Conservation (phyloP, 2,113 vertebrate species). For the Progne subis region DNA sequence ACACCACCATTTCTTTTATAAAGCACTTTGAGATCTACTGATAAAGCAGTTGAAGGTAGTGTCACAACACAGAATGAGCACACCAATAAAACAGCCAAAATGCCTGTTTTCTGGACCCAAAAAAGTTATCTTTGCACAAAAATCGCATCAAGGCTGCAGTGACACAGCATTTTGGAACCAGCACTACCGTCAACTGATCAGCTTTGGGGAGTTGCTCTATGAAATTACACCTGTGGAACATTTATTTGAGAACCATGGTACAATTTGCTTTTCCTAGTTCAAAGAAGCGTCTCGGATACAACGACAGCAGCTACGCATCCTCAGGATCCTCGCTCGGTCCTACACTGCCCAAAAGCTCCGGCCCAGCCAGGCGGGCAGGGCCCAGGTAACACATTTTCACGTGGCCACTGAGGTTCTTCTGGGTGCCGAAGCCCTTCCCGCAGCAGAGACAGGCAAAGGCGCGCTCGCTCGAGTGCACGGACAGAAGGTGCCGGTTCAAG, state of each 20-base stretch:
- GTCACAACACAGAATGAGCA: background rate
- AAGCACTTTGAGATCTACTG: constrained; percentile 64
- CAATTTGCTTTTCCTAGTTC: background rate
- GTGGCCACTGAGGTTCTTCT: constrained; percentile 81
- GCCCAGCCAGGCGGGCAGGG: constrained; percentile 24
- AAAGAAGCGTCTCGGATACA: rapidly evolving
- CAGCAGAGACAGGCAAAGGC: constrained; percentile 72
- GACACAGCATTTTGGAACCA: background rate
- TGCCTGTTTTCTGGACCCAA: rapidly evolving
- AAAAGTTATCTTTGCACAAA: background rate
- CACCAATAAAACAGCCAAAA: background rate
- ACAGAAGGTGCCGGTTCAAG: constrained; percentile 75
- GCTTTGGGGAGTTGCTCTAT: background rate
- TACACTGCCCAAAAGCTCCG: background rate
- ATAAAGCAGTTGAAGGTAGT: background rate
- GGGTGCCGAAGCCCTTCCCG: constrained; percentile 78
- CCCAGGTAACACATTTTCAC: constrained; percentile 74
- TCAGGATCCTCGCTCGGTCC: constrained; percentile 3
- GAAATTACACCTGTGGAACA: background rate
- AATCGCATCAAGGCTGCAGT: background rate
- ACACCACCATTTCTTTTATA: constrained; percentile 44
- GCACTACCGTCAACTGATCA: background rate
- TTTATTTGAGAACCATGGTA: background rate
- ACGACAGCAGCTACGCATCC: background rate
- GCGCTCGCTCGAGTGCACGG: constrained; percentile 75